Conservation (phyloP, 2,113 vertebrate genomes). For the Crotalus helleri region DNA sequence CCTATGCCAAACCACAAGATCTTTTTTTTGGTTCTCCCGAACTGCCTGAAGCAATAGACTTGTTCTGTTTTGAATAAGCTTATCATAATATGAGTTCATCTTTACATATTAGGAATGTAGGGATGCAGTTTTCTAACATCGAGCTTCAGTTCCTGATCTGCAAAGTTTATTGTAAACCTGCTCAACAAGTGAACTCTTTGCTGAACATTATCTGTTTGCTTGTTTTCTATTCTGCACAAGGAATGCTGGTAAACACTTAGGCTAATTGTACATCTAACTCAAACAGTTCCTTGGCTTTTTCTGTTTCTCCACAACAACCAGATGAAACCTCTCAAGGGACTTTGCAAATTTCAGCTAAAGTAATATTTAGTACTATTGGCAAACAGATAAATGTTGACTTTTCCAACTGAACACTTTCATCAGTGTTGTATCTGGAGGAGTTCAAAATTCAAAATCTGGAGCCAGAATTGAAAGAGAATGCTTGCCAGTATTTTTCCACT, state of each 20-base stretch:
- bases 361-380: neutral
- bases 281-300: slow-evolving; percentile 67
- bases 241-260: slow-evolving; percentile 55
- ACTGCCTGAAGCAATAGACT: too few species aligned
- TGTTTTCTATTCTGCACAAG: slow-evolving; percentile 61
- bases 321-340: slow-evolving; percentile 27
- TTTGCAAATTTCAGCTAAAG: slow-evolving; percentile 42
- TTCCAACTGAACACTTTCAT: neutral
- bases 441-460: neutral
- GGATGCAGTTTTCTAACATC: neutral
- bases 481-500: neutral
- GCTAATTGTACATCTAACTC: slow-evolving; percentile 76
- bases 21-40: too few species aligned
- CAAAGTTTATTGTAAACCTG: too few species aligned
- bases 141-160: neutral
- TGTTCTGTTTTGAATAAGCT: neutral
- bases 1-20: too few species aligned
- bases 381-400: neutral
- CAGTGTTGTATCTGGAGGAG: neutral
- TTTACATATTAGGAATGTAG: neutral
- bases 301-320: slow-evolving; percentile 17
- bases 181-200: slow-evolving; percentile 69
- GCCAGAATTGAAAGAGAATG: neutral
- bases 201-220: slow-evolving; percentile 66
- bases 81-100: neutral